Conservation (phyloP, 2,888 invertebrate genomes). For the Hyalella azteca region DNA sequence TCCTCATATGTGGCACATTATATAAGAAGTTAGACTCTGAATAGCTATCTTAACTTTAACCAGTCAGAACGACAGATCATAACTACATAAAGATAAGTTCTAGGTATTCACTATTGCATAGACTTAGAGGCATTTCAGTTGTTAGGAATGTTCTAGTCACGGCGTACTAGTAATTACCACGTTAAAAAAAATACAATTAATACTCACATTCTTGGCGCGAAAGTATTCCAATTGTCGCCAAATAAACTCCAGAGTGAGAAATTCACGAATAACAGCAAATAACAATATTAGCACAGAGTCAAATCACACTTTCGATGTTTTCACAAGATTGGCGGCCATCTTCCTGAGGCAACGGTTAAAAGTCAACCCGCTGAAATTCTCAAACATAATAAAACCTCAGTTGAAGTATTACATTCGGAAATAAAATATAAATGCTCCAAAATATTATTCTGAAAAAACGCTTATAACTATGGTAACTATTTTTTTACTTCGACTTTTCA, state of each 20-base stretch:
- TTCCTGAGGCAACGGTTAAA: not conserved
- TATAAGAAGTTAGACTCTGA: not conserved
- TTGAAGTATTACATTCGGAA: too few relatives aligned
- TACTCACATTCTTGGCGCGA: constrained; percentile 21
- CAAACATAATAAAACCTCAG: too few relatives aligned
- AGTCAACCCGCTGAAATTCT: not conserved
- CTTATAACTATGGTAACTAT: too few relatives aligned
- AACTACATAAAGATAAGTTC: too few relatives aligned
- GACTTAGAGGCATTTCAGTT: too few relatives aligned
- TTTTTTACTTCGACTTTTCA: too few relatives aligned
- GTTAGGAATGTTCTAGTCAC: not conserved
- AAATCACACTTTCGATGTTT: constrained; percentile 15
- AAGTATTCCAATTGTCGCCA: constrained; percentile 25
- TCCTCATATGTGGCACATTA: too few relatives aligned
- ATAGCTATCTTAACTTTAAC: not conserved
- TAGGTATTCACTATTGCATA: too few relatives aligned
- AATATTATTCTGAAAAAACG: too few relatives aligned
- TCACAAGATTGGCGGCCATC: constrained; percentile 26
- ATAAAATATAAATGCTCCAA: too few relatives aligned
- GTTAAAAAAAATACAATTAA: not conserved
- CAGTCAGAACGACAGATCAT: not conserved
- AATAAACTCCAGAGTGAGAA: constrained; percentile 11
- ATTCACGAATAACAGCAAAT: not conserved
- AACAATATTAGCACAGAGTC: not conserved
- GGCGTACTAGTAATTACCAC: not conserved